Percentiles rank a stretch among this genome's conserved stretches.
phyloP scores from a whole-genome alignment of 2,113 vertebrate species.

The Catharus fuscescens region DNA sequence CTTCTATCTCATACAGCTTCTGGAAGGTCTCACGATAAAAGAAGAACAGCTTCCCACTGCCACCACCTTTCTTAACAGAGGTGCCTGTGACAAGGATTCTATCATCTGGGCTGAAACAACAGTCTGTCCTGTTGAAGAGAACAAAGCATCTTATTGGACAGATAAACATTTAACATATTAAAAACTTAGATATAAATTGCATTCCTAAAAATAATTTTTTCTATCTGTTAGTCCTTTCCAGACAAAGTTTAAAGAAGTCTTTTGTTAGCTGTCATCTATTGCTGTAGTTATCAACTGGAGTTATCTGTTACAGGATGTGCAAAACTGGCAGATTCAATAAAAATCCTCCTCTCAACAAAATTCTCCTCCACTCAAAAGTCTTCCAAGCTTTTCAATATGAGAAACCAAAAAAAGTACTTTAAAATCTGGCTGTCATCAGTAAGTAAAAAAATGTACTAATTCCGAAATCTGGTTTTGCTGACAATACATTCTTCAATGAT shows the following conservation, averaged over 20 bases:
- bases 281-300: neutral
- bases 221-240: neutral
- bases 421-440: neutral
- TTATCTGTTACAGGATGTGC: neutral
- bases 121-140: constrained; percentile 87
- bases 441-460: neutral
- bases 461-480: neutral
- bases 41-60: constrained; percentile 90
- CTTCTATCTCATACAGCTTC: constrained; percentile 90
- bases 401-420: neutral
- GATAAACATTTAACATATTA: neutral
- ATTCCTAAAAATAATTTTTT: neutral
- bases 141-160: neutral
- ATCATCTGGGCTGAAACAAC: constrained; percentile 97
- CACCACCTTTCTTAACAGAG: constrained; percentile 89
- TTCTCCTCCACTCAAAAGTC: neutral
- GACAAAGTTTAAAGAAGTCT: neutral
- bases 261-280: neutral
- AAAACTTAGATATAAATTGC: neutral
- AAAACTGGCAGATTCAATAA: neutral
- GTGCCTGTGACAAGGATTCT: constrained; percentile 92
- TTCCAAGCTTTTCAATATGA: neutral
- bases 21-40: constrained; percentile 87
- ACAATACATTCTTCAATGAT: neutral
- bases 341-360: neutral